Percentiles rank a stretch among this genome's conserved stretches.
Evolutionary conservation across 2,113 vertebrate species (phyloP).

Genomic region (Periophthalmus modestus): DNA sequence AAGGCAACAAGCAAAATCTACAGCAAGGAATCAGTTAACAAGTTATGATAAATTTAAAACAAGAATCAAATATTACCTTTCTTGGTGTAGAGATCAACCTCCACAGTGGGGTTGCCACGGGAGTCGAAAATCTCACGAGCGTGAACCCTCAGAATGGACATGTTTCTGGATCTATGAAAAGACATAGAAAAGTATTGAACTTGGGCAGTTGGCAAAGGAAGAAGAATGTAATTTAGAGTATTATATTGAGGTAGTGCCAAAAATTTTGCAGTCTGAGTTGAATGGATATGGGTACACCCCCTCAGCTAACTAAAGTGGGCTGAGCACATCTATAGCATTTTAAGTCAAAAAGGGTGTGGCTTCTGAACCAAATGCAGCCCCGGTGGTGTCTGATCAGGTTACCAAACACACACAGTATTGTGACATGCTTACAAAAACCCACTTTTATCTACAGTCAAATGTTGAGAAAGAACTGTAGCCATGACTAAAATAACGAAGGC

Average conservation of each 20-base stretch:
- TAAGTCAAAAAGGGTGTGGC: constrained; percentile 48
- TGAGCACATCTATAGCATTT: not conserved
- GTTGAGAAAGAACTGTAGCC: constrained; percentile 3
- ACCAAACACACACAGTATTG: constrained; percentile 20
- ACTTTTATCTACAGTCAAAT: constrained; percentile 11
- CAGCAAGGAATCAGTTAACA: not conserved
- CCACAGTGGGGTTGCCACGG: constrained; percentile 97
- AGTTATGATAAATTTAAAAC: not conserved
- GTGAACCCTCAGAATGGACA: constrained; percentile 89
- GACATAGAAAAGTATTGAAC: constrained; percentile 1
- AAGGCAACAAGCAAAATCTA: constrained; percentile 11
- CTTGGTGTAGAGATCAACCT: constrained; percentile 89
- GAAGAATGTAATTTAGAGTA: not conserved
- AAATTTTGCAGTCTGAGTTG: not conserved
- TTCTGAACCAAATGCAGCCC: constrained; percentile 33
- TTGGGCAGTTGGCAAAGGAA: constrained; percentile 28
- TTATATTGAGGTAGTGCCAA: not conserved
- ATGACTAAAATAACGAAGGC: constrained; percentile 7
- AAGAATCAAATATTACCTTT: constrained; percentile 81
- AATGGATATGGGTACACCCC: not conserved
- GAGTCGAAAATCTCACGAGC: constrained; percentile 98
- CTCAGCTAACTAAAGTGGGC: constrained; percentile 21
- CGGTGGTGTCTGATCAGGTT: not conserved
- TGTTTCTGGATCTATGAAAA: constrained; percentile 78
- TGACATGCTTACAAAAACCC: constrained; percentile 39